phyloP scores from a whole-genome alignment of 2,113 vertebrate genomes.

The Chrysemys picta region DNA sequence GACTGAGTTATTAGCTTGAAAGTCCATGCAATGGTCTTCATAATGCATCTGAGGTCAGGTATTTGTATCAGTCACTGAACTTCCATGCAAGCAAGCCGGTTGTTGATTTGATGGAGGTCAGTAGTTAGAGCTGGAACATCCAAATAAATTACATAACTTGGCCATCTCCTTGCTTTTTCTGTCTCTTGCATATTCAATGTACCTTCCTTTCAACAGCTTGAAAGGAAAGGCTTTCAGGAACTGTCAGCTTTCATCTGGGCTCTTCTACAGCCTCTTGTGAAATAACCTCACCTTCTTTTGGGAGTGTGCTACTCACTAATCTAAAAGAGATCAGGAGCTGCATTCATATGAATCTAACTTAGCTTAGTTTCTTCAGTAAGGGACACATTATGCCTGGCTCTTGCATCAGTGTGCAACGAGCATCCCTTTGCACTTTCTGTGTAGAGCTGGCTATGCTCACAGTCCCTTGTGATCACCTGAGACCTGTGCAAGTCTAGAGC shows the following conservation, averaged over 20 bases:
- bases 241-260: neutral
- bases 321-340: neutral
- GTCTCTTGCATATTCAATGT: slow-evolving; percentile 16
- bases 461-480: neutral
- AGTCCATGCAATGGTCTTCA: neutral
- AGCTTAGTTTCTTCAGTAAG: neutral
- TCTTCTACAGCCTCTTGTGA: slow-evolving; percentile 16
- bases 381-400: neutral
- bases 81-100: neutral
- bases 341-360: accelerated
- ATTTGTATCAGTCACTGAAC: slow-evolving; percentile 9
- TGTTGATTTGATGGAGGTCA: slow-evolving; percentile 55
- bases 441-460: neutral
- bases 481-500: neutral
- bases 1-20: neutral
- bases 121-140: slow-evolving; percentile 29
- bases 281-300: neutral
- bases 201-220: neutral
- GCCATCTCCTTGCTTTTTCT: slow-evolving; percentile 25
- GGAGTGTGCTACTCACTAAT: accelerated
- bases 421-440: neutral
- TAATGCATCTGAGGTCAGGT: neutral
- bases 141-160: slow-evolving; percentile 49
- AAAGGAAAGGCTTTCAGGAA: neutral
- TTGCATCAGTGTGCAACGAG: neutral